Percentiles rank a stretch among this genome's conserved stretches.
Evolutionary conservation across 2,113 vertebrate genomes (phyloP).

Genomic region (Notothenia rossii): DNA sequence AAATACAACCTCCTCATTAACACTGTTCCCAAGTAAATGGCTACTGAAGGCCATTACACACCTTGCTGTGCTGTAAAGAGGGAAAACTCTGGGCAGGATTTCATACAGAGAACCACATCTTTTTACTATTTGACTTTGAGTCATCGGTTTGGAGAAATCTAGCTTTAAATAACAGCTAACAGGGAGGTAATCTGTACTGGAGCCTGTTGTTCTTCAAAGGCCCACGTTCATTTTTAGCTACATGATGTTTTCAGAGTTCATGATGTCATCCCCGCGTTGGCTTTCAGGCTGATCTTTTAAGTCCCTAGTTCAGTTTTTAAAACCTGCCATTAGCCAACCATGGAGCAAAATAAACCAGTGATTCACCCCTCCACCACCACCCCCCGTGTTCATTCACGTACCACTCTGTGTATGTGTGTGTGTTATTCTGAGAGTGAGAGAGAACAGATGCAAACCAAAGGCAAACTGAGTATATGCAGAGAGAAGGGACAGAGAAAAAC

Average conservation of each 20-base stretch:
- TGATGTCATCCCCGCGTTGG: constrained; percentile 57
- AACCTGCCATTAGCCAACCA: constrained; percentile 58
- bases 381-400: constrained; percentile 24
- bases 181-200: constrained; percentile 53
- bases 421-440: background rate
- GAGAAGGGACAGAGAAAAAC: constrained; percentile 29
- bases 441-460: constrained; percentile 6
- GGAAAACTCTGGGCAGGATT: constrained; percentile 30
- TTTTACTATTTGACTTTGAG: constrained; percentile 35
- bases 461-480: constrained; percentile 14
- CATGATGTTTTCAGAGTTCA: constrained; percentile 37
- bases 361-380: constrained; percentile 18
- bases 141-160: constrained; percentile 30
- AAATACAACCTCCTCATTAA: background rate
- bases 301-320: constrained; percentile 47
- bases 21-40: background rate
- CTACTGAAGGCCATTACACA: constrained; percentile 1
- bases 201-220: constrained; percentile 65
- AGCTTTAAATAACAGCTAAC: constrained; percentile 39
- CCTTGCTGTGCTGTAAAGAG: background rate
- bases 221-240: constrained; percentile 58
- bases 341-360: constrained; percentile 36
- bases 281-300: constrained; percentile 43
- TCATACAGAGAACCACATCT: constrained; percentile 1
- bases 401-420: constrained; percentile 3